A percentile compares a stretch with the other conserved stretches of the same genome.
These are phyloP conservation scores for Odontomyia ornata DNA, from an alignment of 2,888 invertebrate species.

Conservation along the genomic window DNA sequence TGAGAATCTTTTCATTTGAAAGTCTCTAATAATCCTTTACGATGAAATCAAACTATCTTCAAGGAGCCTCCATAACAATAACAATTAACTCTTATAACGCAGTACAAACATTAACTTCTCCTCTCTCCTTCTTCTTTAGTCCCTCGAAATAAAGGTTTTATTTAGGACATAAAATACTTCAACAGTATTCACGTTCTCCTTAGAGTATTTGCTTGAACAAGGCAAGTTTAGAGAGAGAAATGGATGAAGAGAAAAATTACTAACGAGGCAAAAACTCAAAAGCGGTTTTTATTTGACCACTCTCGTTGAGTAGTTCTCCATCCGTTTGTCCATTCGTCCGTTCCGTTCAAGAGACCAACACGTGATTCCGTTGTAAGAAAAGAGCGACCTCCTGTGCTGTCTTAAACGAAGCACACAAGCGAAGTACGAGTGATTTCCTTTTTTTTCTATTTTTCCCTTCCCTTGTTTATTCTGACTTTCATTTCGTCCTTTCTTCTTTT, in stretches of 20 bases:
- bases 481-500: slow-evolving; percentile 6
- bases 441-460: slow-evolving; percentile 11
- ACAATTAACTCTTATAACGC: not conserved
- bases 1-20: too few relatives aligned
- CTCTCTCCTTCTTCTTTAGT: too few relatives aligned
- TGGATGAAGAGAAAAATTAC: too few relatives aligned
- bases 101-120: too few relatives aligned
- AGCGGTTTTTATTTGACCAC: not conserved
- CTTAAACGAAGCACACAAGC: not conserved
- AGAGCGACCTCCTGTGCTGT: not conserved
- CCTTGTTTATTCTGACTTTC: not conserved
- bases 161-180: not conserved
- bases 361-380: not conserved
- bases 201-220: not conserved
- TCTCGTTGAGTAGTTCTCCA: not conserved
- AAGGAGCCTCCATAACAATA: not conserved
- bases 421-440: slow-evolving; percentile 27
- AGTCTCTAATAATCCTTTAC: not conserved
- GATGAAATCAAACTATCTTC: not conserved
- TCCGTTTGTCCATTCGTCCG: too few relatives aligned
- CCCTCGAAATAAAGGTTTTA: not conserved
- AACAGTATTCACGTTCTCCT: not conserved
- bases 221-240: not conserved
- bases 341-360: slow-evolving; percentile 5
- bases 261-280: not conserved